These are phyloP conservation scores for Epirrhoe tristata DNA, from an alignment of 2,888 invertebrate genomes.

Conservation along the genomic window DNA sequence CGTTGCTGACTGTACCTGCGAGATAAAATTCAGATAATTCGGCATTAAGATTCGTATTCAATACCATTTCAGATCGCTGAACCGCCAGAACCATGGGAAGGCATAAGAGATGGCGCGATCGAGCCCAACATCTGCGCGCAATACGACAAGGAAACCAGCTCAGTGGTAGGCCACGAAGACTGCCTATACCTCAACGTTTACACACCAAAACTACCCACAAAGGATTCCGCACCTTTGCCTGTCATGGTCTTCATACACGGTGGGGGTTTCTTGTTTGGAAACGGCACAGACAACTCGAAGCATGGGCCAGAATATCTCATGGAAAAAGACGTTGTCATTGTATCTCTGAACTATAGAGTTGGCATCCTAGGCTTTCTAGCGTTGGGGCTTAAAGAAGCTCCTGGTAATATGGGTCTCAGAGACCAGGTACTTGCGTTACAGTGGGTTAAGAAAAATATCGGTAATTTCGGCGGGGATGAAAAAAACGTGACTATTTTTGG, in stretches of 20 bases:
- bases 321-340: slow-evolving; percentile 73
- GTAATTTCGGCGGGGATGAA: slow-evolving; percentile 77
- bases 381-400: slow-evolving; percentile 71
- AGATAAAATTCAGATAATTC: neutral
- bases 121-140: slow-evolving; percentile 88
- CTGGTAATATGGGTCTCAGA: slow-evolving; percentile 81
- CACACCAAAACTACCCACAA: slow-evolving; percentile 77
- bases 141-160: slow-evolving; percentile 81
- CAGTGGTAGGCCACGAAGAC: slow-evolving; percentile 84
- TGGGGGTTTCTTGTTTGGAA: slow-evolving; percentile 77
- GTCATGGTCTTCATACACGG: slow-evolving; percentile 81
- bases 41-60: slow-evolving; percentile 4
- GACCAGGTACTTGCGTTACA: slow-evolving; percentile 83
- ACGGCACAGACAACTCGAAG: slow-evolving; percentile 68
- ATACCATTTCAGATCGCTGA: slow-evolving; percentile 65
- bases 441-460: slow-evolving; percentile 81
- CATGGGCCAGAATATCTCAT: slow-evolving; percentile 78
- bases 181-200: slow-evolving; percentile 90
- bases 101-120: slow-evolving; percentile 87
- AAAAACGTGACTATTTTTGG: slow-evolving; percentile 82
- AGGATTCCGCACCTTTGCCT: slow-evolving; percentile 52
- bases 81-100: slow-evolving; percentile 82
- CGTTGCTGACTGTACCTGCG: no score
- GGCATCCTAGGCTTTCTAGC: slow-evolving; percentile 77
- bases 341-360: slow-evolving; percentile 75